Evolutionary conservation across 2,888 invertebrate species (phyloP).

Genomic region (Tetanocera ferruginea): DNA sequence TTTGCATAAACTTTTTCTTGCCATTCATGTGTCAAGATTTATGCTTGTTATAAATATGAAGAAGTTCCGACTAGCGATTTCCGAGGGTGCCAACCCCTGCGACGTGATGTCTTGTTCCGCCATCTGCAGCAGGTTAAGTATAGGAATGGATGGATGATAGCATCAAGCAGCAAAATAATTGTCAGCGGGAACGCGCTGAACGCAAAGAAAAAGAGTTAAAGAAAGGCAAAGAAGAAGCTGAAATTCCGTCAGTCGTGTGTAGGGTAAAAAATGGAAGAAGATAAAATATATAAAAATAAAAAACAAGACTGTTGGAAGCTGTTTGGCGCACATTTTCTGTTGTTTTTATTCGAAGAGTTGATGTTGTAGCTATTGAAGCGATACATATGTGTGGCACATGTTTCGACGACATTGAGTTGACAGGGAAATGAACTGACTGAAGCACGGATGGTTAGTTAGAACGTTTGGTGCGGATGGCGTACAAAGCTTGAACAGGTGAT

Average conservation of each 20-base stretch:
- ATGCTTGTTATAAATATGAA: conserved; percentile 21
- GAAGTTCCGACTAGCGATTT: conserved; percentile 3
- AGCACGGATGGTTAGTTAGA: not conserved
- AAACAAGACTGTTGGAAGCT: no score
- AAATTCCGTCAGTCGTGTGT: not conserved
- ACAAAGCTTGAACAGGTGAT: not conserved
- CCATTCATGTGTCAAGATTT: conserved; percentile 31
- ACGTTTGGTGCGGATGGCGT: not conserved
- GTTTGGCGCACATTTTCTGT: not conserved
- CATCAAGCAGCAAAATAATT: conserved; percentile 10
- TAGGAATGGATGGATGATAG: not conserved
- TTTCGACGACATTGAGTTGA: conserved; percentile 20
- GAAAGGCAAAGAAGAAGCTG: not conserved
- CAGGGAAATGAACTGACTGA: conserved; percentile 2
- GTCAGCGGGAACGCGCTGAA: not conserved
- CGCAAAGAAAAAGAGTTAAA: not conserved
- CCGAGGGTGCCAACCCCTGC: not conserved
- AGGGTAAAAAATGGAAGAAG: not conserved
- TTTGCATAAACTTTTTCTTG: conserved; percentile 16
- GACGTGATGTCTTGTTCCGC: conserved; percentile 1
- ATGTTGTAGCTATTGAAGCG: not conserved
- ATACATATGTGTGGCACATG: not conserved
- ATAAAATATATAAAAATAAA: no score
- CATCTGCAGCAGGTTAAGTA: not conserved
- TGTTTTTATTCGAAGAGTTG: not conserved